Evolutionary conservation across 2,888 invertebrate species (phyloP), one percentile per base, ranked within the genome.

Genomic region (Zaprionus bogoriensis): DNA sequence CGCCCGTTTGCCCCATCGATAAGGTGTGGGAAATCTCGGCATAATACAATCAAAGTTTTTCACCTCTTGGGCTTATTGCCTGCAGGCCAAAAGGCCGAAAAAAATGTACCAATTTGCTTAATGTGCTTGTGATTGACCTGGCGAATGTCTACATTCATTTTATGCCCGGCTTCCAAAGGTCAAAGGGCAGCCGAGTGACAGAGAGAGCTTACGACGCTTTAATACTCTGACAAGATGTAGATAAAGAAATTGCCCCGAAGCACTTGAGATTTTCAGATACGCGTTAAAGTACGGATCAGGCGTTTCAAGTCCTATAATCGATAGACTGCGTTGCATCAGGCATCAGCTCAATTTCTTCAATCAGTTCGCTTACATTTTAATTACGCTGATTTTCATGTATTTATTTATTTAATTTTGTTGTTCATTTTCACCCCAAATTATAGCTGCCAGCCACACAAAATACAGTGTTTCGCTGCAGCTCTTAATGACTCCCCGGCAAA

Each of bases 21-120:
- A 38, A 51, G 53, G 68, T 66, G 60, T 66, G 62, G 59, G 19
- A 82, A 81, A 85, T 85, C 82, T 85, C 69, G 28, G 79, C 60
- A 62, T 78, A 78, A 81, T 81, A 75, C 75, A 78, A 83, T 83
- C 74, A 79, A 84, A 84, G 72, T 73, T 77, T 64, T 74, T 71
- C 70, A 67, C 64, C 63, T 60, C 45, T 41, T 42, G 53, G 58
- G 65, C 73, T 74, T 83, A 70, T 67, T 67, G 77, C 77, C 74
- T 39, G 32, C 41, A 58, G 77, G 55, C 52, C 32, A 25, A 52
- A 32, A 20, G 7, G 14, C 39, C 39, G 38, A 47, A 45, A 61
- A 53, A 52, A 84, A 74, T 67, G 67, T 75, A 81, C 63, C 84
- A 78, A 80, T 80, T 81, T 84, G 73, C 65, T 55, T 80, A 80